phyloP scores from a whole-genome alignment of 2,888 invertebrate species.

The Psylliodes chrysocephalus region DNA sequence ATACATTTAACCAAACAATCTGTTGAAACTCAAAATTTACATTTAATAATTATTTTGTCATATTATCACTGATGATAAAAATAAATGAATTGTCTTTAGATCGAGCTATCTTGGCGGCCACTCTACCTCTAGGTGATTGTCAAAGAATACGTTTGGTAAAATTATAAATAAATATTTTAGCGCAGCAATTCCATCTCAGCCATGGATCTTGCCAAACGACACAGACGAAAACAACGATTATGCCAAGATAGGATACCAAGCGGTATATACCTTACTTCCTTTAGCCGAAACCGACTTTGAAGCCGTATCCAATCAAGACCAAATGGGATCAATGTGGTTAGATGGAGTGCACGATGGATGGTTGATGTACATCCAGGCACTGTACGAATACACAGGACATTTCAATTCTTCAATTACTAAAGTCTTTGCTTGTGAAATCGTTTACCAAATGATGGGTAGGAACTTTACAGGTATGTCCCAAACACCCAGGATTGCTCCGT shows the following conservation, averaged over 20 bases:
- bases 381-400: conserved; percentile 82
- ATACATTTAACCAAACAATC: too few relatives aligned
- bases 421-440: conserved; percentile 85
- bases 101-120: too few relatives aligned
- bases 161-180: too few relatives aligned
- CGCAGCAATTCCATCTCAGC: conserved; percentile 69
- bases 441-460: conserved; percentile 86
- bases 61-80: too few relatives aligned
- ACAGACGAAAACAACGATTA: conserved; percentile 82
- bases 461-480: conserved; percentile 82
- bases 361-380: conserved; percentile 88
- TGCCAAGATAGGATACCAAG: conserved; percentile 86
- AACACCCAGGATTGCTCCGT: too few relatives aligned
- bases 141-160: too few relatives aligned
- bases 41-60: too few relatives aligned
- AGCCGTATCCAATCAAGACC: conserved; percentile 79
- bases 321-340: conserved; percentile 64
- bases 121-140: too few relatives aligned
- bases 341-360: conserved; percentile 95
- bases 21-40: too few relatives aligned
- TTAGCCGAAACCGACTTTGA: conserved; percentile 76
- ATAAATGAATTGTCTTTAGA: too few relatives aligned
- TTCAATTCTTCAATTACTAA: conserved; percentile 59
- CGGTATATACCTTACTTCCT: conserved; percentile 89
- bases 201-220: conserved; percentile 88